These are phyloP conservation scores for Seriola quinqueradiata DNA, from an alignment of 2,113 vertebrate species.

Conservation along the genomic window DNA sequence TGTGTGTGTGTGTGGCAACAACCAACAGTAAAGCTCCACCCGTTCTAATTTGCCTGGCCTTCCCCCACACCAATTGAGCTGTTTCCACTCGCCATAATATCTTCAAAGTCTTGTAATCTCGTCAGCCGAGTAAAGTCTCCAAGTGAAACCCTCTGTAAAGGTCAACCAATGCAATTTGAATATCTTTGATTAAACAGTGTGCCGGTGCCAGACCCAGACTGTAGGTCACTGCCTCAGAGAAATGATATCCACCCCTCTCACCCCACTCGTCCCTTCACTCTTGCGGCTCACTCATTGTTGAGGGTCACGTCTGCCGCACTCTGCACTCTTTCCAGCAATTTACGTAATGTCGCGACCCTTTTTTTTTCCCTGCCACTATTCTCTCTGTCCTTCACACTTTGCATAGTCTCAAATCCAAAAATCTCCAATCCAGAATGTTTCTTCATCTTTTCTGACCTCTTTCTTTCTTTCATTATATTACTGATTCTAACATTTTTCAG, in stretches of 20 bases:
- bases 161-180: conserved; percentile 77
- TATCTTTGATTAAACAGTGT: conserved; percentile 77
- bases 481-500: neutral
- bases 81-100: conserved; percentile 31
- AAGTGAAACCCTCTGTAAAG: conserved; percentile 70
- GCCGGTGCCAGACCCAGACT: conserved; percentile 55
- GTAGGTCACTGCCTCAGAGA: conserved; percentile 74
- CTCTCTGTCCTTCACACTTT: conserved; percentile 11
- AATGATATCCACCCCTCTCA: conserved; percentile 61
- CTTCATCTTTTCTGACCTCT: neutral
- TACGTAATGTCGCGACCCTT: conserved; percentile 37
- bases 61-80: conserved; percentile 10
- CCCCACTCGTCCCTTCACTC: conserved; percentile 48
- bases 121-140: conserved; percentile 50
- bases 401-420: conserved; percentile 2
- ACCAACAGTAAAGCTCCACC: neutral
- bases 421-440: conserved; percentile 5
- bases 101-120: conserved; percentile 68
- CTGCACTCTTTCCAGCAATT: conserved; percentile 41
- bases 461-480: conserved; percentile 18
- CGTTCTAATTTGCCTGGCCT: conserved; percentile 39
- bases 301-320: conserved; percentile 38
- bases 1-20: neutral
- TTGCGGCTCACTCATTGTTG: conserved; percentile 31
- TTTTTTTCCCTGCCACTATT: conserved; percentile 3